Base-by-base conservation (phyloP, 2,113 vertebrate genomes). In the Sebastes fasciatus region DNA sequence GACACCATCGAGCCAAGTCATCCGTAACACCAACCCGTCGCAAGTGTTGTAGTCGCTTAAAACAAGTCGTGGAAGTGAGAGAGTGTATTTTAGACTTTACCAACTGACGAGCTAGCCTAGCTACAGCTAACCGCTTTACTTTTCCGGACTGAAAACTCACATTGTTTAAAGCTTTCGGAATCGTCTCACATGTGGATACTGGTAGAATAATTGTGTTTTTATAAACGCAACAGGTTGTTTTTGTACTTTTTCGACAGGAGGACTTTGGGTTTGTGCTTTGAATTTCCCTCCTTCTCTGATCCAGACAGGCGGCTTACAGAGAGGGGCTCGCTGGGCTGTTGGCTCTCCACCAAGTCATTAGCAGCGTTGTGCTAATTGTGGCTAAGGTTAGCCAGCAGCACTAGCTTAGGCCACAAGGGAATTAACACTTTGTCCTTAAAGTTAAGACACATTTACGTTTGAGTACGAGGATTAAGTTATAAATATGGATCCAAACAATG, bases 211-310 rank as follows among this genome's bases (percentile, higher is more conserved):
- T 61, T 69, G 13, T 34, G 1, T 80, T 60, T 26, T 48, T 40
- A 34, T 23, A 34, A 48, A 46, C 10, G 48, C 79, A 74, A 79
- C 78, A 70, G 69, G 78, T 66, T 57, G 76, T 68, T 70, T 80
- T 71, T 3, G 21, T 82, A 67, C 79, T 88, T 71, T 69, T 4
- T 23, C 5, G 13, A 69, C 23, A 26, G 26, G 26, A 26, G 2
- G 51, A 76, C 79, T 79, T 64, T 16, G 49, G 82, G 14, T 17
- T 26, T 86, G 73, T 63, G 86, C 89, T 95, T 96, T 94, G 94
- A 96, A 96, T 94, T 96, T 96, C 95, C 95, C 95, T 96, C 95
- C 95, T 66, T 93, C 91, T 71, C 85, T 46, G 54, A 75, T 21
- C 82, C 67, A 67, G 80, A 83, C 82, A 52, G 86, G 74, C 73